A percentile compares a stretch with the other conserved stretches of the same genome.
These are phyloP conservation scores for Thaumetopoea pityocampa DNA, from an alignment of 1,140 invertebrate genomes.

Conservation along the genomic window DNA sequence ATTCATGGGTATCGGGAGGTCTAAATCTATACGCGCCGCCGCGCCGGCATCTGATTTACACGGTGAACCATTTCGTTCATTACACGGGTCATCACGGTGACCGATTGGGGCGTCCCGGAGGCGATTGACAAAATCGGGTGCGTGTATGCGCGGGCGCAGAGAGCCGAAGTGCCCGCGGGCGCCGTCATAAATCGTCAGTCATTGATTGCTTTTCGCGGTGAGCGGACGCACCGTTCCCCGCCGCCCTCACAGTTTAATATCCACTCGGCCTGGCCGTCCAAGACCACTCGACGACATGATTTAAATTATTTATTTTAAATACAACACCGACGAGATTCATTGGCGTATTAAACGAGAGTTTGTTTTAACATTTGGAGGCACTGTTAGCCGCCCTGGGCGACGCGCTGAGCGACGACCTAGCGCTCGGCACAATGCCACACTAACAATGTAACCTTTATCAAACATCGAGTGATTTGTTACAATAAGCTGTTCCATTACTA, in stretches of 20 bases:
- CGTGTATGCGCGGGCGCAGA: slow-evolving; percentile 14
- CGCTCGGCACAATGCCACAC: slow-evolving; percentile 30
- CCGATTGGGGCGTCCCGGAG: slow-evolving; percentile 21
- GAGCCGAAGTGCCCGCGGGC: slow-evolving; percentile 16
- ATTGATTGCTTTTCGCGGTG: slow-evolving; percentile 50
- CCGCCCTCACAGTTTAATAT: slow-evolving; percentile 29
- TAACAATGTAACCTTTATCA: slow-evolving; percentile 16
- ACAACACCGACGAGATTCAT: slow-evolving; percentile 57
- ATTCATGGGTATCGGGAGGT: slow-evolving; percentile 25
- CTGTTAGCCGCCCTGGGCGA: slow-evolving; percentile 37
- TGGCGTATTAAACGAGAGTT: slow-evolving; percentile 46
- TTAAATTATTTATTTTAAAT: slow-evolving; percentile 71
- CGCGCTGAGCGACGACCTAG: slow-evolving; percentile 24
- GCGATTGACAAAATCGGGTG: slow-evolving; percentile 34
- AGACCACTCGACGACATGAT: slow-evolving; percentile 43
- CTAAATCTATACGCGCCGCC: slow-evolving; percentile 4
- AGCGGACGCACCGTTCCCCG: slow-evolving; percentile 9
- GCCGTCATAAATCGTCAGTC: slow-evolving; percentile 51
- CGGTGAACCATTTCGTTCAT: slow-evolving; percentile 13
- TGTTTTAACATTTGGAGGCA: slow-evolving; percentile 37
- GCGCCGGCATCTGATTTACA: slow-evolving; percentile 11
- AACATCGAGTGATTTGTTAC: slow-evolving; percentile 10
- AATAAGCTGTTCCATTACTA: slow-evolving; percentile 18
- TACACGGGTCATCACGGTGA: slow-evolving; percentile 13
- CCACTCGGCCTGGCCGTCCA: slow-evolving; percentile 25